Evolutionary conservation across 2,113 vertebrate genomes (phyloP), one percentile per base, ranked within the genome.

Genomic region (Malurus melanocephalus): DNA sequence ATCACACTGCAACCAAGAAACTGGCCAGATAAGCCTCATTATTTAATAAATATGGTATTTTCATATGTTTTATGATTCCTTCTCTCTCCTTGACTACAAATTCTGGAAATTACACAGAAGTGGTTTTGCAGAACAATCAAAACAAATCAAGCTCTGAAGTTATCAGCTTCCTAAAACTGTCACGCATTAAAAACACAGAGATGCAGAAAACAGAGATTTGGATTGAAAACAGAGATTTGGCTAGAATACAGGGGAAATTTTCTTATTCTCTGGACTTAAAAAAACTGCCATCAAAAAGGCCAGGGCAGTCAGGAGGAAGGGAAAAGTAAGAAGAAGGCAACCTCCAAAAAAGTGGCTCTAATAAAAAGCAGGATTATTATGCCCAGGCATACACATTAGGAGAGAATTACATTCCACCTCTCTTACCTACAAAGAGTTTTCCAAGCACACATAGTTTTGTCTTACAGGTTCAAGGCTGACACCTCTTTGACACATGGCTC

Each of bases 31-130:
- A 8, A 94, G 24, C 18, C 33, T 17, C 45, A 19, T 94, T 92
- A 84, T 89, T 85, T 90, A 92, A 92, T 91, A 89, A 94, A 42
- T 24, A 90, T 55, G 0, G 33, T 62, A 66, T 28, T 84, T 80
- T 82, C 38, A n/a, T 46, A 56, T 46, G 16, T 32, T 71, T 43
- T 80, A 74, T 68, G 24, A 80, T 66, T 72, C 8, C n/a, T 86
- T 59, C 49, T 53, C 45, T 73, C 8, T 80, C 53, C 91, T 42
- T 84, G 45, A 87, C n/a, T 77, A 49, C 10, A 38, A 77, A 48
- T 23, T 68, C 72, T 88, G 42, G 12, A 91, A 79, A 93, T 79
- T 76, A 57, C 30, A 82, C 5, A 11, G 8, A 72, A n/a, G 3
- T 43, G 24, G 5, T 79, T 92, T 90, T 75, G 83, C 7, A 4